Percentiles rank a stretch among this genome's conserved stretches.
Evolutionary conservation across 2,113 vertebrate genomes (phyloP).

Genomic region (Peromyscus polionotus): DNA sequence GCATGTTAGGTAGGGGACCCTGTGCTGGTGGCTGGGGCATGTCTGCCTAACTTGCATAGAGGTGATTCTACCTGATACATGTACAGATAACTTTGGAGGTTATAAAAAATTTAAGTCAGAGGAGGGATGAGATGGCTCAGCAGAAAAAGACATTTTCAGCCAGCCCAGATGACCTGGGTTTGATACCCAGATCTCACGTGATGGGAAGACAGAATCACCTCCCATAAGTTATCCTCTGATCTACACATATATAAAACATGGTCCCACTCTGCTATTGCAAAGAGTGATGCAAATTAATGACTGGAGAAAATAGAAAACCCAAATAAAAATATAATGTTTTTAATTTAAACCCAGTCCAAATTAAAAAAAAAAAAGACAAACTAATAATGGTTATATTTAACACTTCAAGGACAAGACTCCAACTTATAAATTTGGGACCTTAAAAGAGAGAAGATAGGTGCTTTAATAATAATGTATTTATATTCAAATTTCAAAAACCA

Average conservation of each 20-base stretch:
- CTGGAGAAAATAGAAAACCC: neutral
- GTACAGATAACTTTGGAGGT: neutral
- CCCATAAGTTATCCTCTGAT: neutral
- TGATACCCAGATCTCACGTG: too few relatives aligned
- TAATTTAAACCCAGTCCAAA: too few relatives aligned
- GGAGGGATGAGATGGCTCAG: neutral
- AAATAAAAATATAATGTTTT: neutral
- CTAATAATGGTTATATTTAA: neutral
- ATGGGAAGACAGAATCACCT: neutral
- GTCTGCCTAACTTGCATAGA: neutral
- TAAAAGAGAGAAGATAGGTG: constrained; percentile 17
- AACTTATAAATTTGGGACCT: neutral
- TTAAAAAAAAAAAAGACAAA: neutral
- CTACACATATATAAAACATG: too few relatives aligned
- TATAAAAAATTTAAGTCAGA: neutral
- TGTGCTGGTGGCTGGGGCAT: too few relatives aligned
- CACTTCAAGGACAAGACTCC: neutral
- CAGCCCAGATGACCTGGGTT: neutral
- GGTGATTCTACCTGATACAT: neutral
- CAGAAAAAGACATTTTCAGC: too few relatives aligned
- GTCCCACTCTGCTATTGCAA: neutral
- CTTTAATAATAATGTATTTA: neutral
- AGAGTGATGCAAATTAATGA: too few relatives aligned
- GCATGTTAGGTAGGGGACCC: too few relatives aligned
- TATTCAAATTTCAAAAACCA: neutral